Conservation (phyloP, 1,140 invertebrate species). For the Phthorimaea operculella region DNA sequence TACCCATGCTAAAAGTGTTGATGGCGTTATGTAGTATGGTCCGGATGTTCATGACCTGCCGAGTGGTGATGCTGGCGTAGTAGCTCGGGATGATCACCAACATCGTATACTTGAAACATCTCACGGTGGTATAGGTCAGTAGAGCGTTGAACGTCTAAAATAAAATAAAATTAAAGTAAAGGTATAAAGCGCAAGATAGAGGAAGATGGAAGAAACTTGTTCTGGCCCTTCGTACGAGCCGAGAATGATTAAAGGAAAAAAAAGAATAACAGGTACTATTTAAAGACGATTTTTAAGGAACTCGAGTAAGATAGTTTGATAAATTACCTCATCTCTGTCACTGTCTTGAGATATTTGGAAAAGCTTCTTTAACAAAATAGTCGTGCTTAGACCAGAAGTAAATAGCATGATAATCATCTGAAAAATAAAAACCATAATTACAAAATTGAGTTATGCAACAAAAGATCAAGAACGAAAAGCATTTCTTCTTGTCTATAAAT, state of each 20-base stretch:
- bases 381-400: not conserved
- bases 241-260: too few species aligned
- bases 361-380: not conserved
- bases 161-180: not conserved
- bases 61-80: slow-evolving; percentile 25
- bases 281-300: too few species aligned
- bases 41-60: slow-evolving; percentile 25
- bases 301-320: too few species aligned
- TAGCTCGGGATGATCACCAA: slow-evolving; percentile 30
- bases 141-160: slow-evolving; percentile 19
- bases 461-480: not conserved
- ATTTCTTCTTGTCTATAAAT: not conserved
- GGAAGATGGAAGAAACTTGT: too few species aligned
- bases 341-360: not conserved
- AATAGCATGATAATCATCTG: not conserved
- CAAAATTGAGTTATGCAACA: not conserved
- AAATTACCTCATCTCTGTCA: too few species aligned
- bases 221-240: too few species aligned
- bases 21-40: slow-evolving; percentile 30
- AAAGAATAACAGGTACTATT: too few species aligned
- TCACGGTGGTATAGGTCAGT: slow-evolving; percentile 17
- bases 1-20: slow-evolving; percentile 24
- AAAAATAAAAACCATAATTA: not conserved
- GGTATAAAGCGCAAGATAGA: too few species aligned
- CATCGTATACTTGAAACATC: slow-evolving; percentile 28